Base-by-base conservation (phyloP, 2,797 vertebrate species). In the Siniperca scherzeri region DNA sequence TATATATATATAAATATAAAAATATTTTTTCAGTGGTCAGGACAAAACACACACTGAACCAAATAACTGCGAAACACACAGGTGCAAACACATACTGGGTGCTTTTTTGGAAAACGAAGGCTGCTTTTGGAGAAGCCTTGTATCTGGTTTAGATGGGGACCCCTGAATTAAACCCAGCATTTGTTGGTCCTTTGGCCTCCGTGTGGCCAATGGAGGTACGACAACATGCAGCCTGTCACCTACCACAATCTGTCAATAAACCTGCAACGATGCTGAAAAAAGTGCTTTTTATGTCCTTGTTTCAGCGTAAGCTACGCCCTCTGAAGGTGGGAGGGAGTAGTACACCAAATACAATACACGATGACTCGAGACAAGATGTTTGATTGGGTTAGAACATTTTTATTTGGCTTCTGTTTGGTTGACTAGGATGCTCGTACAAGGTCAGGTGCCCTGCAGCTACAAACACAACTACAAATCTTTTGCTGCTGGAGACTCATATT, bases 191-290 rank as follows among this genome's bases (percentile, higher is more conserved):
- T 17, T 25, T 17, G 3, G 38, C 60, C 75, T 42, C 40, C 79
- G 56, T 82, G 74, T 74, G 70, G 67, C 33, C 66, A 71, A 16
- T 19, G 0, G 19, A 73, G 44, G n/a, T 2, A 73, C 6, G 36
- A 70, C 52, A 55, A 25, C 3, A 33, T 11, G 36, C 40, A 70
- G 64, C 36, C 5, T 11, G 17, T 4, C 6, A 5, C 30, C 9
- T 12, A 27, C 3, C 13, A 8, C 7, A 2, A 5, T n/a, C 9
- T 25, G 13, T 64, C 12, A 38, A 5, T 36, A 33, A 38, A 1
- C 33, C 22, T 30, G 0, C 8, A 53, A 42, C 17, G 36, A 4
- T 42, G 19, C 55, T 74, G 50, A 36, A 16, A 19, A 72, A 46
- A 79, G 27, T 1, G 25, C 30, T 62, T 22, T 21, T 42, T 25